Percentiles rank a stretch among this genome's conserved stretches.
Conservation (phyloP, 2,113 vertebrate species). For the Calidris pygmaea region DNA sequence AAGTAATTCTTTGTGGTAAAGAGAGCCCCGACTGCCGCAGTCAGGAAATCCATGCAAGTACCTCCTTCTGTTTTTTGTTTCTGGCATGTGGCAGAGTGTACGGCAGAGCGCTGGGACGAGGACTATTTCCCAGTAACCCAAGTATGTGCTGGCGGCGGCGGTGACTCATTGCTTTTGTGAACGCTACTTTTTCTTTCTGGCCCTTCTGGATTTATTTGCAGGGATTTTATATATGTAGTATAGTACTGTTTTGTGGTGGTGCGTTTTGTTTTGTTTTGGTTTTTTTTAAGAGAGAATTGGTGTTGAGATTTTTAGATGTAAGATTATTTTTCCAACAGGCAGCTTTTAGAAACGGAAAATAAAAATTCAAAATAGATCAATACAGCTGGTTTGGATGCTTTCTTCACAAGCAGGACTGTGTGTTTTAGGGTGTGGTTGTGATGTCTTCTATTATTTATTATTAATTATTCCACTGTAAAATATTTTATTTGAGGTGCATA, state of each 20-base stretch:
- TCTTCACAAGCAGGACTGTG: not conserved
- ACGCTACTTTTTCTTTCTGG: not conserved
- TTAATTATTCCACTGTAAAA: not conserved
- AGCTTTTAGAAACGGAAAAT: not conserved
- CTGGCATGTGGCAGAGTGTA: not conserved
- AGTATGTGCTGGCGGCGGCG: not conserved
- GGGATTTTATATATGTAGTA: not conserved
- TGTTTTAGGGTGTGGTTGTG: not conserved
- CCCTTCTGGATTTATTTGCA: not conserved
- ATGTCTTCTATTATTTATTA: not conserved
- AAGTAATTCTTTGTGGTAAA: not conserved
- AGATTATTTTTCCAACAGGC: not conserved
- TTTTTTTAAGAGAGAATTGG: not conserved
- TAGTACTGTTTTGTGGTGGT: too few species aligned
- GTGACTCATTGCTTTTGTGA: not conserved
- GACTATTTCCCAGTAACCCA: rapidly evolving
- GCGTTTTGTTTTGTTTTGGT: not conserved
- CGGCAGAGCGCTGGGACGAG: not conserved
- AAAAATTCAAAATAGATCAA: not conserved
- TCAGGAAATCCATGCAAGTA: not conserved
- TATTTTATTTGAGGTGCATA: not conserved
- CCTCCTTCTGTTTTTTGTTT: not conserved
- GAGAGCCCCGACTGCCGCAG: not conserved
- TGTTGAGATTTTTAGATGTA: not conserved
- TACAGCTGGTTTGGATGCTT: not conserved